Conservation (phyloP, 2,797 vertebrate species). For the Anas bahamensis region DNA sequence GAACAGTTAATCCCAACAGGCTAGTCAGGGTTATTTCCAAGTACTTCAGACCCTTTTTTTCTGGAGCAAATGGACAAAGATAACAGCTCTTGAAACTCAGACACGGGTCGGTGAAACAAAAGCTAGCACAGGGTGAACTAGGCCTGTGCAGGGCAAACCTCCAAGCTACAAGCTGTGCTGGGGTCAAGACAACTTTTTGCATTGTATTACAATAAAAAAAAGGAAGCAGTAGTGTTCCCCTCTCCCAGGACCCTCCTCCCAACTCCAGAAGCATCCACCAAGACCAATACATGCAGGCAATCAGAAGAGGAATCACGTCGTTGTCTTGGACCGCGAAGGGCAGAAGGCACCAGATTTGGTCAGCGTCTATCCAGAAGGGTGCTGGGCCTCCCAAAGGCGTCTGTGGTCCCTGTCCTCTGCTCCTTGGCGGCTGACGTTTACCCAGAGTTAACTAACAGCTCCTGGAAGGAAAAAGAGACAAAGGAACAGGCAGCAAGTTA, state of each 20-base stretch:
- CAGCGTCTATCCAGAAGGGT: conserved; percentile 55
- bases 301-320: conserved; percentile 7
- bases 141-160: background rate
- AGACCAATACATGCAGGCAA: conserved; percentile 37
- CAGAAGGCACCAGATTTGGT: conserved; percentile 67
- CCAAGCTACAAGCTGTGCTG: background rate
- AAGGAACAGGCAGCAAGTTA: conserved; percentile 4
- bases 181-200: background rate
- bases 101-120: background rate
- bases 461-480: conserved; percentile 50
- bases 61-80: background rate
- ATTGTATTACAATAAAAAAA: background rate
- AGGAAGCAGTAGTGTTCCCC: background rate
- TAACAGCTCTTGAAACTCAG: conserved; percentile 9
- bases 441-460: conserved; percentile 69
- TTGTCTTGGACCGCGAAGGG: background rate
- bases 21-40: background rate
- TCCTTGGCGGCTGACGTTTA: conserved; percentile 19
- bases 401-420: conserved; percentile 47
- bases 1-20: conserved; percentile 44
- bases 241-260: background rate
- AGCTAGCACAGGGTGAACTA: background rate
- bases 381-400: background rate
- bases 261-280: background rate
- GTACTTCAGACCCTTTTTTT: background rate